These are phyloP conservation scores for Acanthoscelides obtectus DNA, from an alignment of 2,888 invertebrate species.

Conservation along the genomic window DNA sequence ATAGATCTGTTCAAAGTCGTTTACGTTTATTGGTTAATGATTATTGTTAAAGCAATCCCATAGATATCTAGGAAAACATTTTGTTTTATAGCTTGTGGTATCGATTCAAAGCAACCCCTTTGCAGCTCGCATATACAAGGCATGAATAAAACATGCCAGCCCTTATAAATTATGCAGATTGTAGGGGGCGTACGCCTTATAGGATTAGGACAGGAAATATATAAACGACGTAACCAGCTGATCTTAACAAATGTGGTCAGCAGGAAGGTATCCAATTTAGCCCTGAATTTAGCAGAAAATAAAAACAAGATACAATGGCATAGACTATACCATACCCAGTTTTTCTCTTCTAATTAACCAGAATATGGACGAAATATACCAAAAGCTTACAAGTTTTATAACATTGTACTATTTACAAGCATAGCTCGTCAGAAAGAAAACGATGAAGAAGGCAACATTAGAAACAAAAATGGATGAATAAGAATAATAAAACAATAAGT, in stretches of 20 bases:
- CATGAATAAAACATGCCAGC: not conserved
- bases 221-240: not conserved
- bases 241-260: not conserved
- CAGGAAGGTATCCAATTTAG: not conserved
- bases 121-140: not conserved
- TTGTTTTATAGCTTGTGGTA: not conserved
- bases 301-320: not conserved
- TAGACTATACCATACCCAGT: no score
- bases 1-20: no score
- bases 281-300: not conserved
- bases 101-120: not conserved
- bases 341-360: no score
- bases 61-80: not conserved
- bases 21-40: no score
- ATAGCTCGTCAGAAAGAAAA: no score
- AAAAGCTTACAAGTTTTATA: no score
- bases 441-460: no score
- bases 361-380: no score
- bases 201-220: not conserved
- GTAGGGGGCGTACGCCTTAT: not conserved
- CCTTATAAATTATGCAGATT: not conserved
- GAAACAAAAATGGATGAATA: no score
- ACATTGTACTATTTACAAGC: no score
- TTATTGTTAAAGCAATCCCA: not conserved
- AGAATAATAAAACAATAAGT: no score